Base-by-base conservation (phyloP, 2,888 invertebrate species). In the Parnassius apollo region DNA sequence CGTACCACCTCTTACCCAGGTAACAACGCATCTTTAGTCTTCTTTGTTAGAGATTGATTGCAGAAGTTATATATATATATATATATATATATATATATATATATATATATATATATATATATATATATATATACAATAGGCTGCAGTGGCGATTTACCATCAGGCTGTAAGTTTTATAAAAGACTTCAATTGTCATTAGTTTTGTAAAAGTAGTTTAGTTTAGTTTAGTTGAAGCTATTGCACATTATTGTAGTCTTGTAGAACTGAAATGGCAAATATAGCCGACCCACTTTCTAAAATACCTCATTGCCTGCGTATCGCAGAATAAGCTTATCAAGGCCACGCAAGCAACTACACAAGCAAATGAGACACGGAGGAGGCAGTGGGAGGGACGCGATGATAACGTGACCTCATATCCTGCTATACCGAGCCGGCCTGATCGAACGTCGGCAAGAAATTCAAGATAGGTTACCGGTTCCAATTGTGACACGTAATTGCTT, bases 201-300 rank as follows among this genome's bases (percentile, higher is more conserved):
- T 18, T 18, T 18, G 4, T 7, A 35, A 35, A 35, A 35, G 7
- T 25, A 4, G 35, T 35, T 35, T 35, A 35, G 18, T 18, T 18
- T 18, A 18, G 18, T 18, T 18, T 18, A 18, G 18, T 18, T 18
- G 18, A 18, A 4, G 35, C 35, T 7, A 35, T 35, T 35, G 7
- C 35, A 35, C 7, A 7, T 22, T 50, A 8, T 42, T 8, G 46
- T 42, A 42, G 18, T 25, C 46, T 35, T 52, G 13, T 53, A n/a
- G 59, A 52, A 45, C 52, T 42, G 13, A 55, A 42, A 42, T n/a
- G 35, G 50, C 57, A 49, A 54, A 54, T 46, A 18, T 48, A 54
- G 48, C 48, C 48, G 59, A 54, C 59, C 59, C 48, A 59, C 54
- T 59, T 59, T 59, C 54, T 59, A 54, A 59, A 54, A 42, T 48